These are phyloP conservation scores for Apeltes quadracus DNA, from an alignment of 2,113 vertebrate species.

Conservation along the genomic window DNA sequence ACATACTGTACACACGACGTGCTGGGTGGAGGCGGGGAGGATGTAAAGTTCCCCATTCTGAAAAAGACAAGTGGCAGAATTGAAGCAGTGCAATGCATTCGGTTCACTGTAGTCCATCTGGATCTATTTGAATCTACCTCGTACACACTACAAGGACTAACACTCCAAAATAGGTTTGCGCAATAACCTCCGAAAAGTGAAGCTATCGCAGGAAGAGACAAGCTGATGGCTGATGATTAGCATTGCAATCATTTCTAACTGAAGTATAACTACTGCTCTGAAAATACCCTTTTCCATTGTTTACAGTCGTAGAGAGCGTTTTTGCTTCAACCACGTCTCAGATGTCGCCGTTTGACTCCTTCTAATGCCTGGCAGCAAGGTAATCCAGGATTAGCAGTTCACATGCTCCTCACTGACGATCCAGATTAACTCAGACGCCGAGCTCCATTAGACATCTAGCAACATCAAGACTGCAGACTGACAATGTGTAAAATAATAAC, in stretches of 20 bases:
- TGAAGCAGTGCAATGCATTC: background rate
- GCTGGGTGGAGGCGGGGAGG: conserved; percentile 60
- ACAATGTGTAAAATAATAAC: rapidly evolving
- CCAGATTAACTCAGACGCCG: background rate
- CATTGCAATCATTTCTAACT: conserved; percentile 27
- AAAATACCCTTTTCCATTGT: background rate
- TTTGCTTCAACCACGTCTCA: background rate
- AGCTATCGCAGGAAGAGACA: conserved; percentile 21
- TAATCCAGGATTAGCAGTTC: conserved; percentile 68
- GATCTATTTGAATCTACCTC: background rate
- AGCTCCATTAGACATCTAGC: background rate
- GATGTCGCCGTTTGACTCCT: background rate
- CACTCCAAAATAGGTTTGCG: background rate
- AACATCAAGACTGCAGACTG: background rate
- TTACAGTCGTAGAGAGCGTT: background rate
- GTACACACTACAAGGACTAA: background rate
- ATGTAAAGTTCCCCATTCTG: conserved; percentile 83
- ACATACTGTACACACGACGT: conserved; percentile 69
- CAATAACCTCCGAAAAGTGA: conserved; percentile 53
- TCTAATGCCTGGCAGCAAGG: too few species aligned
- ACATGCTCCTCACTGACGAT: conserved; percentile 9
- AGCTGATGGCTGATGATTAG: background rate
- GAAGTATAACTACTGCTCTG: conserved; percentile 12
- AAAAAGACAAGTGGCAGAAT: conserved; percentile 36
- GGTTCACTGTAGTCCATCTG: background rate